Conservation (phyloP, 2,113 vertebrate genomes). For the Catharus bicknelli region DNA sequence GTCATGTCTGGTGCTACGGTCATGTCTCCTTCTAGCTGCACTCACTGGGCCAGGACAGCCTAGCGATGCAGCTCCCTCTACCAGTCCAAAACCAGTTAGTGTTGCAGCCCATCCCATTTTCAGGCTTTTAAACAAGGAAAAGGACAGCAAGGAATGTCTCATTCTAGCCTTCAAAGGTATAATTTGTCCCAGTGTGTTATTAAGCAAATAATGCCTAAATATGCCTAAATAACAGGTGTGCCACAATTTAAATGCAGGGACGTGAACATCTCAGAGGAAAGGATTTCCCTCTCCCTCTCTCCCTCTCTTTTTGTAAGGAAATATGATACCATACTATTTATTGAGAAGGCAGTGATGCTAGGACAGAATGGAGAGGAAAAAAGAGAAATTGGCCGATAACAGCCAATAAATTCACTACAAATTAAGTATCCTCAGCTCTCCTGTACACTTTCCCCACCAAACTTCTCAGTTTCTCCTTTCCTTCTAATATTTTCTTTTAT, state of each 20-base stretch:
- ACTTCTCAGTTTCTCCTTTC: not conserved
- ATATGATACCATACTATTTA: not conserved
- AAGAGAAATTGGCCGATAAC: not conserved
- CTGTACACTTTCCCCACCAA: not conserved
- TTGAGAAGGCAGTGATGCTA: not conserved
- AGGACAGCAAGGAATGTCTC: not conserved
- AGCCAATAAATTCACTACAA: not conserved
- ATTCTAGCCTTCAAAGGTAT: not conserved
- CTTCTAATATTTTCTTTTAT: not conserved
- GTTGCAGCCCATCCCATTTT: not conserved
- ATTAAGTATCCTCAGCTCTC: not conserved
- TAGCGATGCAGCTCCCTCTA: not conserved
- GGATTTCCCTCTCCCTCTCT: not conserved
- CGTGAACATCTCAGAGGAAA: not conserved
- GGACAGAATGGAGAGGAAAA: not conserved
- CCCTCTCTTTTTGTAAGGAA: not conserved
- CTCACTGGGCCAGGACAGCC: not conserved
- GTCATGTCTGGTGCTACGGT: not conserved
- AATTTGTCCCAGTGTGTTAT: not conserved
- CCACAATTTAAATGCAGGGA: not conserved
- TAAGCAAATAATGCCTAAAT: not conserved
- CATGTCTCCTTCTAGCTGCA: not conserved
- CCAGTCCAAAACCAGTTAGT: not conserved
- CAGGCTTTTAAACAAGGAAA: not conserved
- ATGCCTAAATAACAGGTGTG: rapidly evolving